Base-by-base conservation (phyloP, 2,797 vertebrate genomes). In the Alfaro cultratus region DNA sequence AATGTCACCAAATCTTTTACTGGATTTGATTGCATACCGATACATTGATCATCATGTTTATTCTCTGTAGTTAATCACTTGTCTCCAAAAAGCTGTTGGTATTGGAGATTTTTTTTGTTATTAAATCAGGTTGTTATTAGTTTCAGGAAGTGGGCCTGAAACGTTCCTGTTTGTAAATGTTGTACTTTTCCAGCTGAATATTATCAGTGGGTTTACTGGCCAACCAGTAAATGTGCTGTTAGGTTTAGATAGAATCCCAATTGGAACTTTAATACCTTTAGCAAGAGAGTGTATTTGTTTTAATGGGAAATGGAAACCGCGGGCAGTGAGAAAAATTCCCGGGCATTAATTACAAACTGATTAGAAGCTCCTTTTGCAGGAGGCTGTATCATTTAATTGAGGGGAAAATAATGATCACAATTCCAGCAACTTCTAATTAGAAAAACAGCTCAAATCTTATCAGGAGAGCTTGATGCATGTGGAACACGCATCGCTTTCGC, bases 331-430 rank as follows among this genome's bases (percentile, higher is more conserved):
- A 85, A 83, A 88, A 90, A 86, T 82, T 84, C 84, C 82, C 74
- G 60, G 72, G 94, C 94, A 94, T 96, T 95, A 95, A 96, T 96
- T 96, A 95, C 95, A 93, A 95, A 93, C 90, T 92, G 95, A 95
- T 95, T 95, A 94, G 87, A 89, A 80, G 80, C 85, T 87, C 75
- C 88, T 94, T 93, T 93, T 91, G 89, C 93, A 92, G 91, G 94
- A 94, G 91, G 88, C 94, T 94, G 93, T 95, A 95, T 95, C 95
- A 94, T 95, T 95, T 96, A 95, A 95, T 96, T 95, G 94, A 95
- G 90, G 89, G 85, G 93, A 92, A 95, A 95, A 94, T 95, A 96
- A 96, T 93, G 94, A 95, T 95, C 94, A 91, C 93, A 94, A 95
- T 96, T 95, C 93, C 91, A 85, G 91, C 90, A 93, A 95, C 93